Evolutionary conservation across 2,888 invertebrate genomes (phyloP).

Genomic region (Idaea aversata): DNA sequence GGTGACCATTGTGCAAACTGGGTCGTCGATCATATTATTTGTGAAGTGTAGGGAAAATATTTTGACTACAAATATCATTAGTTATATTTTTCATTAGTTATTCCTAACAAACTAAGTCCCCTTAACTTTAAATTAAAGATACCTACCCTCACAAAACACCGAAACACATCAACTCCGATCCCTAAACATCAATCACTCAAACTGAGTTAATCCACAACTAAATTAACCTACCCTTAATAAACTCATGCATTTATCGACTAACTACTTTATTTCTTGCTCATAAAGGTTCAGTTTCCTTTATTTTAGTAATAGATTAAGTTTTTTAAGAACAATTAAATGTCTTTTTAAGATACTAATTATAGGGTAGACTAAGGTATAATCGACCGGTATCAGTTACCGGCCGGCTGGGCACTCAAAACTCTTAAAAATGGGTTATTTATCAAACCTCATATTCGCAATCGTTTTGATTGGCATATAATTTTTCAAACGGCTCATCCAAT

Average conservation of each 20-base stretch:
- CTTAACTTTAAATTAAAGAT: neutral
- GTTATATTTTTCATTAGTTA: too few species aligned
- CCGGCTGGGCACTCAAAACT: too few species aligned
- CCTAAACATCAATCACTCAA: conserved; percentile 76
- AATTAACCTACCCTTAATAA: conserved; percentile 67
- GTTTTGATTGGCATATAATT: too few species aligned
- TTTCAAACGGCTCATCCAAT: too few species aligned
- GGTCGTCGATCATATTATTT: too few species aligned
- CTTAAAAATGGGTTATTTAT: too few species aligned
- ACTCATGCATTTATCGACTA: conserved; percentile 31
- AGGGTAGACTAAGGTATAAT: too few species aligned
- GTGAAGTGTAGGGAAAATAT: too few species aligned
- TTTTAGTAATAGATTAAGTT: neutral
- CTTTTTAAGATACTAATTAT: neutral
- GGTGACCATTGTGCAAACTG: too few species aligned
- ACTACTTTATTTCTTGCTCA: conserved; percentile 35
- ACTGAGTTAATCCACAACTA: conserved; percentile 75
- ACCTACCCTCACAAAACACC: conserved; percentile 35
- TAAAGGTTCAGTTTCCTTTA: conserved; percentile 36
- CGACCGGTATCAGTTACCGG: too few species aligned
- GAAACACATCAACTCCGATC: conserved; percentile 49
- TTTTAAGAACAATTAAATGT: neutral
- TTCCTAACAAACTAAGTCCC: neutral
- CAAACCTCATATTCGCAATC: too few species aligned
- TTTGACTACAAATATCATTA: too few species aligned